These are phyloP conservation scores for Mythimna albipuncta DNA, from an alignment of 2,888 invertebrate species.

Conservation along the genomic window DNA sequence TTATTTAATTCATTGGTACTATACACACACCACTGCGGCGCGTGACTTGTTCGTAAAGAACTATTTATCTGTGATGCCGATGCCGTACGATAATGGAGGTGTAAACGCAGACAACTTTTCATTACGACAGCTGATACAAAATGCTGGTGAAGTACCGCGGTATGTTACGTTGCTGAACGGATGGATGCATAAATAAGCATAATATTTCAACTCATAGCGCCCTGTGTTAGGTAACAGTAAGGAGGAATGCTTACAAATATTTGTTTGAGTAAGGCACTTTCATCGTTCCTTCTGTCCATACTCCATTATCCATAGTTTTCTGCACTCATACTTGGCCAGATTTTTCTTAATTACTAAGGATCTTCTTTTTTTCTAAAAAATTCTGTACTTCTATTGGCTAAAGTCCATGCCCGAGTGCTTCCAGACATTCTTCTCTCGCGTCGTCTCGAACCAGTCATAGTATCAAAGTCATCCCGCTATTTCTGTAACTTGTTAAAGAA, in stretches of 20 bases:
- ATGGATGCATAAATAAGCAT: slow-evolving; percentile 39
- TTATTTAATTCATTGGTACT: slow-evolving; percentile 80
- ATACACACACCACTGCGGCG: slow-evolving; percentile 74
- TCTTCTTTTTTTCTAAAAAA: no score
- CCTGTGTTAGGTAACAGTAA: slow-evolving; percentile 20
- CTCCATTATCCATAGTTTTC: background rate
- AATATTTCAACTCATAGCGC: slow-evolving; percentile 30
- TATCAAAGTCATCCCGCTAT: no score
- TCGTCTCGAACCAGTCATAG: no score
- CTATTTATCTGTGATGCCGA: slow-evolving; percentile 59
- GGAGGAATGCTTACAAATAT: background rate
- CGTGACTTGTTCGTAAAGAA: slow-evolving; percentile 78
- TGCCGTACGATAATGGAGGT: slow-evolving; percentile 62
- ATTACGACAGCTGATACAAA: slow-evolving; percentile 54
- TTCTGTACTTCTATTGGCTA: no score
- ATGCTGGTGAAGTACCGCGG: slow-evolving; percentile 27
- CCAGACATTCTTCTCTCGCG: no score
- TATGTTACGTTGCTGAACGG: slow-evolving; percentile 21
- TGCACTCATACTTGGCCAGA: background rate
- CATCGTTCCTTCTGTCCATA: background rate
- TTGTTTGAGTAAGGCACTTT: background rate
- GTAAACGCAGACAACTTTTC: slow-evolving; percentile 49
- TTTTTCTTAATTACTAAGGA: no score
- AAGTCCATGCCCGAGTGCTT: no score
- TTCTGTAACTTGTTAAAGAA: no score